Conservation (phyloP, 2,797 vertebrate genomes). For the Astyanax mexicanus region DNA sequence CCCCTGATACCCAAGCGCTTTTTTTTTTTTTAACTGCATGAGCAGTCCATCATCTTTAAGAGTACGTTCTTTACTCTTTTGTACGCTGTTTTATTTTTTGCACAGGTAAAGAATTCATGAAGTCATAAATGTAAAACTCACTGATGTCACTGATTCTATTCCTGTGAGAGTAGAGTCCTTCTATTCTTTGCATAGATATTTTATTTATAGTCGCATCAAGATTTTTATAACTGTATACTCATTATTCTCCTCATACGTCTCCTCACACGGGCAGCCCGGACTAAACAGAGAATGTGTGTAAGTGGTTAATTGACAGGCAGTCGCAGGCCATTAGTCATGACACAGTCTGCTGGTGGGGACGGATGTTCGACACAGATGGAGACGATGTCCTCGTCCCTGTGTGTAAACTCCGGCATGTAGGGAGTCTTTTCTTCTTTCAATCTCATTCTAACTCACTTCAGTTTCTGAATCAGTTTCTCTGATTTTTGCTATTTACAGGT, state of each 20-base stretch:
- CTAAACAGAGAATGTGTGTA: too few species aligned
- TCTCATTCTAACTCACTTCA: too few species aligned
- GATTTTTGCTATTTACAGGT: too few species aligned
- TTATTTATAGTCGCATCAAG: neutral
- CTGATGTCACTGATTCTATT: neutral
- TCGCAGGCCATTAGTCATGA: too few species aligned
- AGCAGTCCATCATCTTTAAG: neutral
- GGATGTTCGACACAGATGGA: too few species aligned
- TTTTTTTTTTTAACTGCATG: neutral
- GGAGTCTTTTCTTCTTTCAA: too few species aligned
- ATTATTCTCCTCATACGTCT: too few species aligned
- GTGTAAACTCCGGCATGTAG: neutral
- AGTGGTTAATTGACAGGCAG: too few species aligned
- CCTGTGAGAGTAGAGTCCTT: neutral
- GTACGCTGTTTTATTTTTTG: neutral
- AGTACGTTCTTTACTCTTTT: neutral
- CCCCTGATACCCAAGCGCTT: neutral
- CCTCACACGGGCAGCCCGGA: too few species aligned
- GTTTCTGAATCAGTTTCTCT: too few species aligned
- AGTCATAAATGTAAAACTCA: neutral
- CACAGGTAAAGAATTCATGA: too few species aligned
- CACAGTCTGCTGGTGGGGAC: too few species aligned
- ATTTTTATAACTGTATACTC: neutral
- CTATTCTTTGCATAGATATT: neutral
- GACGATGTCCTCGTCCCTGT: neutral